These are phyloP conservation scores for Acleris laterana DNA, from an alignment of 2,888 invertebrate genomes.

Conservation along the genomic window DNA sequence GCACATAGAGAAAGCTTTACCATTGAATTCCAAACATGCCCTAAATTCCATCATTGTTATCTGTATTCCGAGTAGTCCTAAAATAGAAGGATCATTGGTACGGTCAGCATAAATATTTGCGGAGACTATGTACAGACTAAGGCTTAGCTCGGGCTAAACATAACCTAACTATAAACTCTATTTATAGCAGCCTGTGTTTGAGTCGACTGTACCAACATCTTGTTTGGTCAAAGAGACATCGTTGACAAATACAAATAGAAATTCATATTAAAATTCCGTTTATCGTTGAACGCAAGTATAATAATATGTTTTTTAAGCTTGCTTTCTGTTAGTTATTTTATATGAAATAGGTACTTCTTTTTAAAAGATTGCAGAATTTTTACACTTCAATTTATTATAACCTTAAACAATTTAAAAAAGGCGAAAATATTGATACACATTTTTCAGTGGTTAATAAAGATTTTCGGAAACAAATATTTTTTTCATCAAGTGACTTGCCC, in stretches of 20 bases:
- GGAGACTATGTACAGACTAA: neutral
- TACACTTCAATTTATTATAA: no score
- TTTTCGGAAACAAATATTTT: neutral
- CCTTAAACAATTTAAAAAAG: no score
- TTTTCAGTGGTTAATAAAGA: neutral
- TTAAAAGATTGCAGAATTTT: no score
- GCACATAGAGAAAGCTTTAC: neutral
- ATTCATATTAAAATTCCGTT: no score
- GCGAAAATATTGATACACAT: no score
- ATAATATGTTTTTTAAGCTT: no score
- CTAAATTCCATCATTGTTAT: neutral
- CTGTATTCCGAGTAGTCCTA: conserved; percentile 13
- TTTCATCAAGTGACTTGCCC: neutral
- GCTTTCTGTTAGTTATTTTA: no score
- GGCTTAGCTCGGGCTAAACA: conserved; percentile 12
- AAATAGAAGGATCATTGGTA: conserved; percentile 12
- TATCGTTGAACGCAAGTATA: no score
- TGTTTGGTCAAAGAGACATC: neutral
- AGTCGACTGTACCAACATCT: neutral
- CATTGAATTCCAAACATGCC: neutral
- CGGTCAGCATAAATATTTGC: conserved; percentile 26
- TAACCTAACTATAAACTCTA: conserved; percentile 3
- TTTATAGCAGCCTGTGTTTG: conserved; percentile 4
- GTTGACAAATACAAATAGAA: no score
- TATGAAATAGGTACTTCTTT: no score